Base-by-base conservation (phyloP, 2,888 invertebrate species). In the Ommatoiulus sabulosus region DNA sequence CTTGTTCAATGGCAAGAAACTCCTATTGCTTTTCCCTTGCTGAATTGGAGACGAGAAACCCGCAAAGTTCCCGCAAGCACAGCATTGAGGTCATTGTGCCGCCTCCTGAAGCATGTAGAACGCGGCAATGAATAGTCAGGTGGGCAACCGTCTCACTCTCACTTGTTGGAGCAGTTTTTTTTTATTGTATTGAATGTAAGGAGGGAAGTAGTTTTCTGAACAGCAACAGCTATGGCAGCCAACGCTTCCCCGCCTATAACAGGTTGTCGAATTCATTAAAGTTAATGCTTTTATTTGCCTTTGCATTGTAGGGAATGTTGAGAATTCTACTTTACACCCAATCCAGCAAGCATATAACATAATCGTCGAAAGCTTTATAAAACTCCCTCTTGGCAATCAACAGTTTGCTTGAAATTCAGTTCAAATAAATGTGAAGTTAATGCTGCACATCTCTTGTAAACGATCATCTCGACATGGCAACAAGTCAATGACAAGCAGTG, bases 41-140 rank as follows among this genome's bases (percentile, higher is more conserved):
- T 24, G n/a, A 72, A 24, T 8, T 24, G 20, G 24, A 72, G 72
- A 72, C 72, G 72, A 72, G 72, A 72, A 72, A 72, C 63, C 63
- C 63, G 63, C 63, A 63, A 63, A 63, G 63, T 63, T 72, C 72
- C 72, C 72, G 72, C 72, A 72, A 72, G 72, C 72, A 24, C 72
- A 72, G 72, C 72, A 72, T 72, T 72, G 72, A 72, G 72, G 72
- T 72, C 72, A 72, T 72, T 72, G 72, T 72, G 72, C 72, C 72
- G 72, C 24, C 72, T 72, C 72, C 24, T 72, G 72, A 72, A 72
- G 72, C 72, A 72, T 72, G 20, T 72, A 72, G 72, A 72, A 72
- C 72, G 72, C 72, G 24, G 72, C 72, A 20, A 72, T 72, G 72
- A 72, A 72, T 72, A 72, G 72, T 72, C 72, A 72, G 72, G 72